Percentiles rank a stretch among this genome's conserved stretches.
phyloP scores from a whole-genome alignment of 92 coral and sea anemone genomes.

The Palythoa caribaeorum region DNA sequence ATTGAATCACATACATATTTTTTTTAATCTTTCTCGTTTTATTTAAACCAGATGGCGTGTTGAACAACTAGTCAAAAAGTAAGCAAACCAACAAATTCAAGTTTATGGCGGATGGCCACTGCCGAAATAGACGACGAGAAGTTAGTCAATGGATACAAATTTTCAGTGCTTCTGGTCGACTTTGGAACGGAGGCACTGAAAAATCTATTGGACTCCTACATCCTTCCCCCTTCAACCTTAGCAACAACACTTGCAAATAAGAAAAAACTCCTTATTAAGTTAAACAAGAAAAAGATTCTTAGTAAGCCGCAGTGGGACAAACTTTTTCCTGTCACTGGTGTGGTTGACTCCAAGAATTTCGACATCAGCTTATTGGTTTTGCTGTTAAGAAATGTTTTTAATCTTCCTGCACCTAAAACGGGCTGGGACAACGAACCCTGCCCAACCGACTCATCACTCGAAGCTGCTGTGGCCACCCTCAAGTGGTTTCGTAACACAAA shows the following conservation, averaged over 20 bases:
- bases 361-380: slow-evolving; percentile 58
- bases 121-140: slow-evolving; percentile 46
- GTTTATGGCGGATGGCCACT: slow-evolving; percentile 4
- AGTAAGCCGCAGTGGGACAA: slow-evolving; percentile 38
- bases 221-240: slow-evolving; percentile 19
- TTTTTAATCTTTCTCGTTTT: too few species aligned
- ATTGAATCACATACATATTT: too few species aligned
- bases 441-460: slow-evolving; percentile 48
- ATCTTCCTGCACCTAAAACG: slow-evolving; percentile 55
- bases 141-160: slow-evolving; percentile 35
- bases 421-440: slow-evolving; percentile 63
- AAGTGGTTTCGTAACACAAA: slow-evolving; percentile 58
- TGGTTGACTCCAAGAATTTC: slow-evolving; percentile 39
- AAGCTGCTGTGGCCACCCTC: slow-evolving; percentile 58
- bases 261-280: background rate
- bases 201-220: slow-evolving; percentile 1
- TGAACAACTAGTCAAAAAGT: too few species aligned
- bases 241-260: slow-evolving; percentile 6
- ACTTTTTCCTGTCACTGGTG: slow-evolving; percentile 47
- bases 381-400: slow-evolving; percentile 60
- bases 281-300: slow-evolving; percentile 5
- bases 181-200: slow-evolving; percentile 45
- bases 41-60: background rate
- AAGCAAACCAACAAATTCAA: background rate
- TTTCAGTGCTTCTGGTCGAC: slow-evolving; percentile 43